A percentile compares a stretch with the other conserved stretches of the same genome.
Evolutionary conservation across 1,140 invertebrate species (phyloP).

Genomic region (Ceratosolen solmsi): DNA sequence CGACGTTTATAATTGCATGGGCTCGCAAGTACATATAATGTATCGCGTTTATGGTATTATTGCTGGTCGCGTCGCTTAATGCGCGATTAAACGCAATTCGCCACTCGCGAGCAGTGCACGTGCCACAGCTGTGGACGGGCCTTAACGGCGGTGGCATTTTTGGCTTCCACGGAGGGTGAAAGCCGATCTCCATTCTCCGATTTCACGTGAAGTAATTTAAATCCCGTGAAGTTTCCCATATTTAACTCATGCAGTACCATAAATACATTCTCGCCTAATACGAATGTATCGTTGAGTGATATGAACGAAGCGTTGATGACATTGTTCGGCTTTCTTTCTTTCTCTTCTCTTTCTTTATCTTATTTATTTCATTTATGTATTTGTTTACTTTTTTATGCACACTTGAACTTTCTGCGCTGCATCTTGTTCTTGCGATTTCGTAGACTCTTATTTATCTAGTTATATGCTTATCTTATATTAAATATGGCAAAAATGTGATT

Average conservation of each 20-base stretch:
- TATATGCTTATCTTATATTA: too few relatives aligned
- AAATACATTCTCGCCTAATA: background rate
- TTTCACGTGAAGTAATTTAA: slow-evolving; percentile 35
- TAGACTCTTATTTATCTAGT: too few relatives aligned
- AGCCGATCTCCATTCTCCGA: slow-evolving; percentile 27
- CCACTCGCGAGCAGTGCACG: background rate
- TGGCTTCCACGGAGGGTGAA: slow-evolving; percentile 36
- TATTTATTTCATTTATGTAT: too few relatives aligned
- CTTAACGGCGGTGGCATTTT: slow-evolving; percentile 5
- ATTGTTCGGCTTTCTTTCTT: background rate
- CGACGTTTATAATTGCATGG: background rate
- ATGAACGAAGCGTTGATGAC: background rate
- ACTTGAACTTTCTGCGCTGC: too few relatives aligned
- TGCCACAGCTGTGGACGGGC: background rate
- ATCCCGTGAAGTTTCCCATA: slow-evolving; percentile 26
- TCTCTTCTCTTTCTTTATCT: too few relatives aligned
- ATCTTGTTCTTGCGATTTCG: too few relatives aligned
- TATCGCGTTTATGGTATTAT: background rate
- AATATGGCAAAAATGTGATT: too few relatives aligned
- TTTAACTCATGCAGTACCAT: background rate
- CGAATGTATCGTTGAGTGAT: background rate
- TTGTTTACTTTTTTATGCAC: too few relatives aligned
- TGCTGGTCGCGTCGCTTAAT: background rate
- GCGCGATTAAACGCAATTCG: background rate
- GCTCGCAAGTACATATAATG: background rate